Conservation (phyloP, 2,888 invertebrate genomes). For the Smittia sp. region DNA sequence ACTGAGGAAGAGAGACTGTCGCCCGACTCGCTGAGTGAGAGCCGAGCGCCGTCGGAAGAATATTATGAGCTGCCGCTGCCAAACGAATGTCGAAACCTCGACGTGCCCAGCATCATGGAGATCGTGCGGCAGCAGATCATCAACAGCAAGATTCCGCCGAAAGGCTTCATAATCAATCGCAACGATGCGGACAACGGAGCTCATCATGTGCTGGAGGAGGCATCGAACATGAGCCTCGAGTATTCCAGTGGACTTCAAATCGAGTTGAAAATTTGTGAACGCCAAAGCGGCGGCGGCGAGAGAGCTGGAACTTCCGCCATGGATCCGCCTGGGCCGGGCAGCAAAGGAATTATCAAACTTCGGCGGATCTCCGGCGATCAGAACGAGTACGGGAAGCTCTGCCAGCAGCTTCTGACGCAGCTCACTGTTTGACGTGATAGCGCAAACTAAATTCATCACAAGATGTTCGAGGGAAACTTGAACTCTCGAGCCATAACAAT, state of each 20-base stretch:
- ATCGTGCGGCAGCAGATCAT: constrained; percentile 72
- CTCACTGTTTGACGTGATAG: constrained; percentile 63
- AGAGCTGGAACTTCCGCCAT: constrained; percentile 44
- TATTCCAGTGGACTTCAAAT: constrained; percentile 84
- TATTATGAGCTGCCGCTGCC: constrained; percentile 73
- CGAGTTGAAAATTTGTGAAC: constrained; percentile 75
- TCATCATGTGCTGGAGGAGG: constrained; percentile 49
- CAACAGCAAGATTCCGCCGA: constrained; percentile 73
- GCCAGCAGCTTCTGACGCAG: constrained; percentile 82
- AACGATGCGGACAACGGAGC: constrained; percentile 50
- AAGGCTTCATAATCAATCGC: constrained; percentile 57
- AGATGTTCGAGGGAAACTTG: background rate
- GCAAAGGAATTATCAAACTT: constrained; percentile 75
- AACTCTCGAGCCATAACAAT: background rate
- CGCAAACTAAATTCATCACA: background rate
- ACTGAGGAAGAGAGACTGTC: constrained; percentile 51
- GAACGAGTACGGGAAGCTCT: constrained; percentile 80
- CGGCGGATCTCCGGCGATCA: constrained; percentile 85
- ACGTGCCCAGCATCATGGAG: constrained; percentile 75
- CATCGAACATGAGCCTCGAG: constrained; percentile 64
- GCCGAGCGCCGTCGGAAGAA: constrained; percentile 53
- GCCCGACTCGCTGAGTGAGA: constrained; percentile 50
- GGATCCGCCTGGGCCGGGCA: constrained; percentile 58
- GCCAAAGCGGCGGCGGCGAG: constrained; percentile 52
- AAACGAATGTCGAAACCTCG: constrained; percentile 74